phyloP scores from a whole-genome alignment of 2,113 vertebrate genomes.

The Pseudorectes ferrugineus region DNA sequence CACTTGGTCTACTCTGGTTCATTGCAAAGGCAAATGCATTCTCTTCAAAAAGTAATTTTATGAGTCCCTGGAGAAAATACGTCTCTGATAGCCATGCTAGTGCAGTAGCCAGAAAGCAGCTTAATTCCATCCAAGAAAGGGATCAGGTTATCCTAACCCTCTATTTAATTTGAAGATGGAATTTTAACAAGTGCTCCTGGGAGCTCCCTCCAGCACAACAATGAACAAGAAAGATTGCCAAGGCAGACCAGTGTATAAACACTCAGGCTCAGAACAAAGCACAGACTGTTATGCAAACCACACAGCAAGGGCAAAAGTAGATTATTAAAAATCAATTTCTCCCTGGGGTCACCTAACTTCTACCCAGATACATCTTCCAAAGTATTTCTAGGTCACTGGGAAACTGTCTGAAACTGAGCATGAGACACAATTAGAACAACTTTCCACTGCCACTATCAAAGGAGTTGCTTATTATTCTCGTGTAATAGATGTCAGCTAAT shows the following conservation, averaged over 20 bases:
- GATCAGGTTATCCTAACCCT: conserved; percentile 37
- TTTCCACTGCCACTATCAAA: background rate
- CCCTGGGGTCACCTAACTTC: conserved; percentile 2
- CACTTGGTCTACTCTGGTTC: conserved; percentile 16
- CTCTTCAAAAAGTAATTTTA: conserved; percentile 32
- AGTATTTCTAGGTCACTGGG: background rate
- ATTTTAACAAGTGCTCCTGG: conserved; percentile 56
- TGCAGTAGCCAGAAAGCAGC: conserved; percentile 26
- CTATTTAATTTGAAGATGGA: conserved; percentile 38
- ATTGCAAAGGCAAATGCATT: conserved; percentile 32
- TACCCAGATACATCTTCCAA: background rate
- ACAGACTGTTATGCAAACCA: conserved; percentile 27
- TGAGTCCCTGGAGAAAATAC: background rate
- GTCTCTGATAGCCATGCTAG: background rate
- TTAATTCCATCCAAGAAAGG: conserved; percentile 11
- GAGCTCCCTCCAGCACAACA: conserved; percentile 28
- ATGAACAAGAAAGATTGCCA: conserved; percentile 1
- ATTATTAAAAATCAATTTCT: conserved; percentile 46
- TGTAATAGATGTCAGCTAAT: background rate
- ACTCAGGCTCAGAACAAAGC: conserved; percentile 25
- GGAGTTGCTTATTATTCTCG: background rate
- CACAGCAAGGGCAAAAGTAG: background rate
- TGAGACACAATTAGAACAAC: background rate
- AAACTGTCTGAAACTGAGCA: background rate
- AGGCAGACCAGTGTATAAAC: conserved; percentile 10